phyloP scores from a whole-genome alignment of 2,113 vertebrate species.

The Danionella cerebrum region DNA sequence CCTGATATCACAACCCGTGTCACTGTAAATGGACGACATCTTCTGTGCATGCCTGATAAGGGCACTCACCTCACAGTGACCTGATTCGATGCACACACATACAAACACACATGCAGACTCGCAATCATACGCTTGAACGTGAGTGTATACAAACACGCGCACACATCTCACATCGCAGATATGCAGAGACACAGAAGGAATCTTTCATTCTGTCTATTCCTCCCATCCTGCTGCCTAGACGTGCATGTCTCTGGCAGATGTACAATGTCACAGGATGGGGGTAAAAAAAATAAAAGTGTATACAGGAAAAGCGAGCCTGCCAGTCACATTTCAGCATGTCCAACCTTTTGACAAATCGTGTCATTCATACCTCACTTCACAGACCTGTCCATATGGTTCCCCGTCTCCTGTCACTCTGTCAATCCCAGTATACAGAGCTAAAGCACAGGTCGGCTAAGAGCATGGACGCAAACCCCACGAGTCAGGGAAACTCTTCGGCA shows the following conservation, averaged over 20 bases:
- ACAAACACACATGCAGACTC: slow-evolving; percentile 23
- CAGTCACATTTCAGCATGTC: slow-evolving; percentile 53
- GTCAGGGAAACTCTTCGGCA: not conserved
- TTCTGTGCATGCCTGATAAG: slow-evolving; percentile 55
- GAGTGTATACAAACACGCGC: not conserved
- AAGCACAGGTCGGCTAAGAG: not conserved
- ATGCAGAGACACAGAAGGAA: slow-evolving; percentile 7
- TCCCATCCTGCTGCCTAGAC: slow-evolving; percentile 27
- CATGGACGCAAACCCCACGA: slow-evolving; percentile 1
- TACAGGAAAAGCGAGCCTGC: slow-evolving; percentile 33
- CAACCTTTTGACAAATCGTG: slow-evolving; percentile 51
- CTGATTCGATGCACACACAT: slow-evolving; percentile 37
- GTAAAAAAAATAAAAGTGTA: slow-evolving; percentile 31
- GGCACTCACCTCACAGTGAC: slow-evolving; percentile 57
- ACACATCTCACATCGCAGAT: not conserved
- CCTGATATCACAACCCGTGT: slow-evolving; percentile 50
- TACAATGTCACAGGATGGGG: slow-evolving; percentile 15
- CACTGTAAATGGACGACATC: slow-evolving; percentile 58
- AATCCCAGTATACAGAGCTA: not conserved
- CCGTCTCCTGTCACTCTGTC: slow-evolving; percentile 21
- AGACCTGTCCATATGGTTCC: slow-evolving; percentile 24
- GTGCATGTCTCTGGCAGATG: slow-evolving; percentile 38
- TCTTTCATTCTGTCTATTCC: slow-evolving; percentile 24
- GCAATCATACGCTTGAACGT: slow-evolving; percentile 6
- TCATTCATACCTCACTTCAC: slow-evolving; percentile 50